Evolutionary conservation across 2,888 invertebrate species (phyloP).

Genomic region (Hypomecis punctinalis): DNA sequence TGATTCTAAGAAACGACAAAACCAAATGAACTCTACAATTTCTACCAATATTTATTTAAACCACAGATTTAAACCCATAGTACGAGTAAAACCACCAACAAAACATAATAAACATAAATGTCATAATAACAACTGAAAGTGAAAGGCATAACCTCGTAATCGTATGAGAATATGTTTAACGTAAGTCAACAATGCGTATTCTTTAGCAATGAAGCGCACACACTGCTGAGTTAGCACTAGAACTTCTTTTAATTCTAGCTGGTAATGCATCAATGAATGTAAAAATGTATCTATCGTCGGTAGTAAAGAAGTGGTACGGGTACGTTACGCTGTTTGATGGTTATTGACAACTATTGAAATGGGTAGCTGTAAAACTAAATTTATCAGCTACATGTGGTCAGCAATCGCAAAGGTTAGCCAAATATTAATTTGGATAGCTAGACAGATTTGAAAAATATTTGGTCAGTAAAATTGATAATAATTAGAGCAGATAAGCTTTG

Average conservation of each 20-base stretch:
- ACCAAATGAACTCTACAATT: too few relatives aligned
- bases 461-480: too few relatives aligned
- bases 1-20: too few relatives aligned
- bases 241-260: background rate
- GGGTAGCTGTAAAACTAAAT: too few relatives aligned
- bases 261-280: conserved; percentile 15
- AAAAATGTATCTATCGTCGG: background rate
- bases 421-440: too few relatives aligned
- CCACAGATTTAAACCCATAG: too few relatives aligned
- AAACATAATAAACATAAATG: conserved; percentile 18
- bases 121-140: conserved; percentile 57
- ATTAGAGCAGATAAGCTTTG: too few relatives aligned
- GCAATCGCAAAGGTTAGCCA: too few relatives aligned
- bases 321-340: conserved; percentile 7
- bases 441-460: too few relatives aligned
- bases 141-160: conserved; percentile 63
- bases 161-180: conserved; percentile 52
- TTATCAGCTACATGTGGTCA: too few relatives aligned
- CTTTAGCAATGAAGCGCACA: conserved; percentile 23
- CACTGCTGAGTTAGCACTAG: conserved; percentile 20
- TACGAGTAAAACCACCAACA: too few relatives aligned
- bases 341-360: conserved; percentile 4
- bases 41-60: too few relatives aligned
- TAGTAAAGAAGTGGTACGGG: conserved; percentile 1
- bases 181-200: conserved; percentile 30